A percentile compares a stretch with the other conserved stretches of the same genome.
Evolutionary conservation across 2,888 invertebrate species (phyloP).

Genomic region (Hydraecia micacea): DNA sequence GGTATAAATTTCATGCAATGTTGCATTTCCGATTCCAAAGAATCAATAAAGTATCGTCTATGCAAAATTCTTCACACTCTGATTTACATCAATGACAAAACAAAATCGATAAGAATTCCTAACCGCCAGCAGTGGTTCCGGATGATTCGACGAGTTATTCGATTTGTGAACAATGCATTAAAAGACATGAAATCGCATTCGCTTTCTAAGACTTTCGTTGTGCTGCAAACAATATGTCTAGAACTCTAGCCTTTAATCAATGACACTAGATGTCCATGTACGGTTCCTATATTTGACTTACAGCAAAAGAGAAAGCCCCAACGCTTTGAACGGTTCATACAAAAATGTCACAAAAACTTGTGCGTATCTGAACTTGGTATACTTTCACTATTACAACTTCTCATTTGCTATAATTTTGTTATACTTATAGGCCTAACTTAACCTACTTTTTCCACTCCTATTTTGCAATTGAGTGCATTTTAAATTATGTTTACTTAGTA

Average conservation of each 20-base stretch:
- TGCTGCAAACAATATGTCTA: slow-evolving; percentile 6
- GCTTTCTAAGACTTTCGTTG: slow-evolving; percentile 37
- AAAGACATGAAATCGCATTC: not conserved
- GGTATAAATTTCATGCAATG: not conserved
- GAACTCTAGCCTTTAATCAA: slow-evolving; percentile 28
- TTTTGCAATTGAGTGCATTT: slow-evolving; percentile 32
- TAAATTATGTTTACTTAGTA: not conserved
- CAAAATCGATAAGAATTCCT: slow-evolving; percentile 12
- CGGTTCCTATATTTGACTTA: slow-evolving; percentile 30
- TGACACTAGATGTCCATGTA: slow-evolving; percentile 23
- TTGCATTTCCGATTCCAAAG: slow-evolving; percentile 2
- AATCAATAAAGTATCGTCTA: slow-evolving; percentile 11
- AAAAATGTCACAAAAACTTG: slow-evolving; percentile 51
- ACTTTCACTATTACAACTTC: slow-evolving; percentile 55
- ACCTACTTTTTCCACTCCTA: slow-evolving; percentile 24
- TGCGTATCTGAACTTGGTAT: slow-evolving; percentile 36
- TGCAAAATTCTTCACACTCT: slow-evolving; percentile 8
- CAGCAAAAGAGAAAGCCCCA: slow-evolving; percentile 60
- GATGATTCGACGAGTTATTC: slow-evolving; percentile 17
- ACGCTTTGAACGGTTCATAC: slow-evolving; percentile 29
- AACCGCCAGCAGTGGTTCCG: slow-evolving; percentile 10
- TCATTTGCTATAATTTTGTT: slow-evolving; percentile 49
- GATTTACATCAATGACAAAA: slow-evolving; percentile 7
- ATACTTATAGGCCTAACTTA: not conserved
- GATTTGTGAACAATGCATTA: slow-evolving; percentile 13